Percentiles rank a stretch among this genome's conserved stretches.
phyloP scores from a whole-genome alignment of 2,113 vertebrate genomes.

The Rhabdornis inornatus region DNA sequence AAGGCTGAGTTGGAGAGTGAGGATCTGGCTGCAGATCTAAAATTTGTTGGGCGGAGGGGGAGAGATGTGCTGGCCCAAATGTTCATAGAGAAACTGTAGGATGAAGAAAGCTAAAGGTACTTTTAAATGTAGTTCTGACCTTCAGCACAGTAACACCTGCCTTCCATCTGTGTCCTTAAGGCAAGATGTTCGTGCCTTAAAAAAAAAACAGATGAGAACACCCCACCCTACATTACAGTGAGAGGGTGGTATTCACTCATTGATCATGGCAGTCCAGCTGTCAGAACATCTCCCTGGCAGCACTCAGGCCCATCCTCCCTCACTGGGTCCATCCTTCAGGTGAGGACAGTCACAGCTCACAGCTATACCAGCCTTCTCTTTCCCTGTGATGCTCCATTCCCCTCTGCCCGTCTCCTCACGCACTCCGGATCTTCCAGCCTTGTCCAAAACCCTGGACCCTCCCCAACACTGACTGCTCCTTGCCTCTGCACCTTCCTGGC shows the following conservation, averaged over 20 bases:
- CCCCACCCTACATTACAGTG: not conserved
- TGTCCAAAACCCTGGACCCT: not conserved
- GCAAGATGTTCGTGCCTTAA: not conserved
- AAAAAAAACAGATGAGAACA: not conserved
- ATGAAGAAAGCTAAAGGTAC: constrained; percentile 22
- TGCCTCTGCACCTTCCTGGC: not conserved
- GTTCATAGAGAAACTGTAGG: not conserved
- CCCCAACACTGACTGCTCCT: not conserved
- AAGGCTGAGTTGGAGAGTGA: constrained; percentile 40
- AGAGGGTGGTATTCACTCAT: not conserved
- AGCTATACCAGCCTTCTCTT: not conserved
- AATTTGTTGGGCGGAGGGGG: constrained; percentile 29
- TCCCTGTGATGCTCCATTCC: too few relatives aligned
- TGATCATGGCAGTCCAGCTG: not conserved
- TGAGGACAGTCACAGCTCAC: not conserved
- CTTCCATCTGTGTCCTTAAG: not conserved
- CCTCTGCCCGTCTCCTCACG: not conserved
- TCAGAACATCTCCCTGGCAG: not conserved
- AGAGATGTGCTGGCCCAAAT: constrained; percentile 20
- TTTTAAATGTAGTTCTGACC: not conserved
- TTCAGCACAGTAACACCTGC: constrained; percentile 8
- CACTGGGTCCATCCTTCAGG: not conserved
- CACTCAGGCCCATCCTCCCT: not conserved
- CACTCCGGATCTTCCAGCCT: not conserved
- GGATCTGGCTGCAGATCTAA: constrained; percentile 54